Evolutionary conservation across 2,797 vertebrate species (phyloP).

Genomic region (Acipenser transmontanus): DNA sequence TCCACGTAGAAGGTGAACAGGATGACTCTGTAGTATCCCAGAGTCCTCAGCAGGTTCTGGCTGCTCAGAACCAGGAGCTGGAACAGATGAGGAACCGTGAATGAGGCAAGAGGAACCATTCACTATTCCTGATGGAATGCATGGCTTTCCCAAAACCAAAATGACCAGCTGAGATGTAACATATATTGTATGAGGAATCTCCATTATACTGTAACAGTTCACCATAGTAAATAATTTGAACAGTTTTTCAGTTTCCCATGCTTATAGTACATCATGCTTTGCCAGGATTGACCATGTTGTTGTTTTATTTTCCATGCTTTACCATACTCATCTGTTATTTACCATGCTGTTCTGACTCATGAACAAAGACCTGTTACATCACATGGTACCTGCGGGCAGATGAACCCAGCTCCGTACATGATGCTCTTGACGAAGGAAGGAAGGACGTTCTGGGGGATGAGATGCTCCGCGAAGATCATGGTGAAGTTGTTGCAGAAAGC

Average conservation of each 20-base stretch:
- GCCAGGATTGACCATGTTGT: too few relatives aligned
- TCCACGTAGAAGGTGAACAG: conserved; percentile 77
- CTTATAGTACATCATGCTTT: too few relatives aligned
- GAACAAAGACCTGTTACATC: too few relatives aligned
- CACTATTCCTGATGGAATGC: too few relatives aligned
- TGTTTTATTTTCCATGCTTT: too few relatives aligned
- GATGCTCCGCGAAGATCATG: conserved; percentile 79
- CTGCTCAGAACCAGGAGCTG: conserved; percentile 76
- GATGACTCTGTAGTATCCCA: conserved; percentile 82
- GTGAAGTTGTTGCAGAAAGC: conserved; percentile 85
- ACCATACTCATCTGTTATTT: too few relatives aligned
- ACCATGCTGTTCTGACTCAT: too few relatives aligned
- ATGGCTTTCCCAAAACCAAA: too few relatives aligned
- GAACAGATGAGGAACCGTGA: not conserved
- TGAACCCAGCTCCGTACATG: conserved; percentile 84
- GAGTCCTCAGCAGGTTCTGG: conserved; percentile 57
- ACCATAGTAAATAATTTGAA: too few relatives aligned
- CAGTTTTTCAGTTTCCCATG: too few relatives aligned
- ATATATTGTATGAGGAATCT: too few relatives aligned
- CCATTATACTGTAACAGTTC: too few relatives aligned
- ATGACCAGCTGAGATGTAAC: not conserved
- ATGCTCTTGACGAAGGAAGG: conserved; percentile 69
- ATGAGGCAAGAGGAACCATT: not conserved
- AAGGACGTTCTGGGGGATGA: conserved; percentile 72
- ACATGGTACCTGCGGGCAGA: conserved; percentile 77